Base-by-base conservation (phyloP, 2,113 vertebrate genomes). In the Hiodon tergisus region DNA sequence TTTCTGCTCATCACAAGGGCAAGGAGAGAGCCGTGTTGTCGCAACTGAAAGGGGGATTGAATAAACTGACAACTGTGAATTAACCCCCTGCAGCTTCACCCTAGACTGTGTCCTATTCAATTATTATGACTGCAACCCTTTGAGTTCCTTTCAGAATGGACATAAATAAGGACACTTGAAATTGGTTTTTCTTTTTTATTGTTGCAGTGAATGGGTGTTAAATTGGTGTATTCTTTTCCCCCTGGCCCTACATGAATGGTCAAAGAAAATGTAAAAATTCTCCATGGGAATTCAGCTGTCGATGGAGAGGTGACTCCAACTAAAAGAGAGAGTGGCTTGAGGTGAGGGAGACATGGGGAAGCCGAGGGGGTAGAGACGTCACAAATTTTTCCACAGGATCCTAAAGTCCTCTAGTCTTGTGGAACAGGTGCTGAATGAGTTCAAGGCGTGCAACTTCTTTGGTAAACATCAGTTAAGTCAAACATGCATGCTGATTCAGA, bases 221-320 rank as follows among this genome's bases (percentile, higher is more conserved):
- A 69, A 69, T 14, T 53, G 9, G 16, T 50, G 52, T 14, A 59
- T 67, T 13, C 47, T 67, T 66, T 69, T 53, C 67, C 48, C 67
- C 67, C 9, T 53, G 50, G n/a, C n/a, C 67, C n/a, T 50, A 3
- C 52, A 69, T 53, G 50, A 69, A 70, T 31, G 57, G 53, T 11
- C 10, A 10, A 31, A 52, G 52, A 31, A 10, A 55, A 17, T 70
- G 52, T 17, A 17, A 9, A 70, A 59, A 59, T 4, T 59, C 14
- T 9, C 58, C 58, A 4, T 4, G 14, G 57, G 57, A 17, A 70
- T 57, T 57, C 53, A 70, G 52, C 9, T 70, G 53, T 54, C 57
- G 53, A 55, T 53, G n/a, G 9, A 53, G 52, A 51, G 53, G 31
- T 2, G 31, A 31, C 31, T 31, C 31, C 31, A 31, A 31, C 31